These are phyloP conservation scores for Zelleria hepariella DNA, from an alignment of 2,888 invertebrate species.

Conservation along the genomic window DNA sequence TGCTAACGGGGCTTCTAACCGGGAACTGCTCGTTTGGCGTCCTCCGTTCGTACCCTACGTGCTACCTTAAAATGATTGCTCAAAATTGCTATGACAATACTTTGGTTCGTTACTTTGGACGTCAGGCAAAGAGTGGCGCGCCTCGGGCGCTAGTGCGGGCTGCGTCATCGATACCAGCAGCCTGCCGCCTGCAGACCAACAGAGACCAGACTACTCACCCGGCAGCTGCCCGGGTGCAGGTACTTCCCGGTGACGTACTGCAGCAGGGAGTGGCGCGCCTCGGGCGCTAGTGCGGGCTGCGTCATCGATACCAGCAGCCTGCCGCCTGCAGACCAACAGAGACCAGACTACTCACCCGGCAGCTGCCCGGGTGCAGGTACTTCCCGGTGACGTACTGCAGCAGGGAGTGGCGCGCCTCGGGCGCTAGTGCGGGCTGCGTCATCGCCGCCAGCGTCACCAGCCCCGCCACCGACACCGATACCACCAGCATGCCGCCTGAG, in stretches of 20 bases:
- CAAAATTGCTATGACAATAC: too few relatives aligned
- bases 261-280: conserved; percentile 89
- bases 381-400: conserved; percentile 94
- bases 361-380: conserved; percentile 89
- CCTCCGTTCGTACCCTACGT: too few relatives aligned
- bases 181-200: conserved; percentile 78
- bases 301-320: conserved; percentile 95
- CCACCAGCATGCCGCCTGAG: conserved; percentile 88
- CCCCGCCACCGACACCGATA: conserved; percentile 90
- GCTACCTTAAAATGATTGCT: too few relatives aligned
- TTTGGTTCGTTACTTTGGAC: too few relatives aligned
- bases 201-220: conserved; percentile 51
- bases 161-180: conserved; percentile 93
- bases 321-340: conserved; percentile 73
- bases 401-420: conserved; percentile 91
- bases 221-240: conserved; percentile 88
- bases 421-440: conserved; percentile 90
- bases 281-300: conserved; percentile 90
- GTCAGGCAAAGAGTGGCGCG: conserved; percentile 88
- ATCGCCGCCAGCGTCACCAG: conserved; percentile 91
- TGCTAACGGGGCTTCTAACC: too few relatives aligned
- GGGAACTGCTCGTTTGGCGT: too few relatives aligned
- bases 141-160: conserved; percentile 90
- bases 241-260: conserved; percentile 95
- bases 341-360: conserved; percentile 67